phyloP scores from a whole-genome alignment of 2,113 vertebrate species.

The Platichthys stellatus region DNA sequence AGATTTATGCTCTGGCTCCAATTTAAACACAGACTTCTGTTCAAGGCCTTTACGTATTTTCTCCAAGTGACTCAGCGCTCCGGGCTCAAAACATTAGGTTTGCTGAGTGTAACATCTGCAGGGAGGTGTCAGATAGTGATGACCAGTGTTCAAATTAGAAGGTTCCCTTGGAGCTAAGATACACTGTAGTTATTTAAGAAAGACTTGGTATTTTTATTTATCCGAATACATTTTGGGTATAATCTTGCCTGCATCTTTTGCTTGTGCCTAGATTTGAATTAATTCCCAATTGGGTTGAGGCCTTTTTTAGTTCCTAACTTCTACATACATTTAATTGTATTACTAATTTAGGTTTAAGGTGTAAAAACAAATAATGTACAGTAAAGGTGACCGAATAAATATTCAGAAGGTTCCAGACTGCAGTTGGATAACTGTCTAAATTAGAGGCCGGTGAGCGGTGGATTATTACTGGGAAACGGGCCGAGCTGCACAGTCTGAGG shows the following conservation, averaged over 20 bases:
- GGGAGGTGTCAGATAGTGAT: too few relatives aligned
- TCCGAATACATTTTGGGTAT: background rate
- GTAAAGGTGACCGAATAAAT: background rate
- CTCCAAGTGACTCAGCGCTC: too few relatives aligned
- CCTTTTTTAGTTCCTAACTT: background rate
- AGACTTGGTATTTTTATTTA: background rate
- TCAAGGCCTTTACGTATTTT: too few relatives aligned
- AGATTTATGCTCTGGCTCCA: too few relatives aligned
- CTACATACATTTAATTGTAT: background rate
- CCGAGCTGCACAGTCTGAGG: slow-evolving; percentile 8
- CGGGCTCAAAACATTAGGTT: too few relatives aligned
- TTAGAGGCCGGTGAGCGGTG: background rate
- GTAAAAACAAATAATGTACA: background rate
- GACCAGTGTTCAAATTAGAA: too few relatives aligned
- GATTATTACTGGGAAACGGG: slow-evolving; percentile 20
- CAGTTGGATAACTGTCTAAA: slow-evolving; percentile 4
- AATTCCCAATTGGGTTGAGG: background rate
- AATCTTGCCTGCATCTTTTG: background rate
- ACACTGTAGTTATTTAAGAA: too few relatives aligned
- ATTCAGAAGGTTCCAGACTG: slow-evolving; percentile 8
- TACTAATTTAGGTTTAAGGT: too few relatives aligned
- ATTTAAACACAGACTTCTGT: too few relatives aligned
- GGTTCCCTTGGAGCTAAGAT: too few relatives aligned
- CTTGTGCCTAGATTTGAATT: background rate
- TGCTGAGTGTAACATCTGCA: too few relatives aligned